Evolutionary conservation across 2,797 vertebrate genomes (phyloP).

Genomic region (Chanos chanos): DNA sequence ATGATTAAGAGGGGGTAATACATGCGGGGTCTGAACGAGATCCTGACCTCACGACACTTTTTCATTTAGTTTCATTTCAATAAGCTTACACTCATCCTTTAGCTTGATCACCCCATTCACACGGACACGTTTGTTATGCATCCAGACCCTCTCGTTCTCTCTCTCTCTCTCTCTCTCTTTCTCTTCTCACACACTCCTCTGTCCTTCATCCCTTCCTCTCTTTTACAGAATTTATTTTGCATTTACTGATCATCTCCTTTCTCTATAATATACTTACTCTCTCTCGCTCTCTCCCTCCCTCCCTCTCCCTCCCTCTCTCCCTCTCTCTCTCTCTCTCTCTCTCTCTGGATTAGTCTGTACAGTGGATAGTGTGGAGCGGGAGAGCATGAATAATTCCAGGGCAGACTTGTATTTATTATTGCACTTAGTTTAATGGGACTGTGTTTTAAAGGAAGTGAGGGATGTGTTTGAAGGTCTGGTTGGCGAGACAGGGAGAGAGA

Average conservation of each 20-base stretch:
- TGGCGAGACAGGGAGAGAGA: constrained; percentile 1
- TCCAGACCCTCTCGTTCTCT: neutral
- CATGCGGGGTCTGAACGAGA: too few species aligned
- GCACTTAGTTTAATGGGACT: constrained; percentile 63
- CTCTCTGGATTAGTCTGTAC: neutral
- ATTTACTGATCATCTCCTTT: too few species aligned
- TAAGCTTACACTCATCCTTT: too few species aligned
- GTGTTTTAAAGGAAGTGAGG: constrained; percentile 25
- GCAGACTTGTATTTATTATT: constrained; percentile 56
- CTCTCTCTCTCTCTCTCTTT: neutral
- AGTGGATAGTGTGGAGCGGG: too few species aligned
- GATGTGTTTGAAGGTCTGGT: constrained; percentile 7
- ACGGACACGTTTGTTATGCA: too few species aligned
- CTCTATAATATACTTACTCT: neutral
- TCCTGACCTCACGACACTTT: too few species aligned
- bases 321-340: neutral
- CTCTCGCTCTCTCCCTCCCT: neutral
- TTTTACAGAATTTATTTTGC: constrained; percentile 6
- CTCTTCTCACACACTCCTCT: neutral
- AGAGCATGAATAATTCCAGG: constrained; percentile 53
- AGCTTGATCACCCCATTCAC: too few species aligned
- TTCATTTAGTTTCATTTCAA: too few species aligned
- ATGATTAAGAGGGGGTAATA: too few species aligned
- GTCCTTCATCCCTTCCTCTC: neutral
- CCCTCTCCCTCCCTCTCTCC: neutral